A percentile compares a stretch with the other conserved stretches of the same genome.
These are phyloP conservation scores for Heliangelus exortis DNA, from an alignment of 2,797 vertebrate species.

Conservation along the genomic window DNA sequence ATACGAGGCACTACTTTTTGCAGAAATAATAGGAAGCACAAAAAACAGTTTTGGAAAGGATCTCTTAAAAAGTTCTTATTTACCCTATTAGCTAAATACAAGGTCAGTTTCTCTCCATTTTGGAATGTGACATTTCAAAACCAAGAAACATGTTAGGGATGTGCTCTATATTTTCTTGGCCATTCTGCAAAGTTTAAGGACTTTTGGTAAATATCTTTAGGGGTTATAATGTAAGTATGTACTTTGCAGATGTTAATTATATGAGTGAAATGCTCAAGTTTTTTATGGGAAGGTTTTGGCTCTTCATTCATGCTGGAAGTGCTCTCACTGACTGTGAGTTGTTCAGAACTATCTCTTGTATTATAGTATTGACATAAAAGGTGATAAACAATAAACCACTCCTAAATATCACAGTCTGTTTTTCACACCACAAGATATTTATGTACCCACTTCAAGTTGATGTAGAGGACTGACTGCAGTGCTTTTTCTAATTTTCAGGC, in stretches of 20 bases:
- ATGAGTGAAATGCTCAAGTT: neutral
- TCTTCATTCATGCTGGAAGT: neutral
- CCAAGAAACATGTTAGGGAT: neutral
- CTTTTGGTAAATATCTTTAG: neutral
- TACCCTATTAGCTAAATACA: neutral
- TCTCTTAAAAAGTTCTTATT: neutral
- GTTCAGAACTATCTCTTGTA: neutral
- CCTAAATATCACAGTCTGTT: neutral
- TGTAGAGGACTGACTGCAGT: neutral
- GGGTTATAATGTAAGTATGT: neutral
- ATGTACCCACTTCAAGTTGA: neutral
- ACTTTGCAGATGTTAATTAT: neutral
- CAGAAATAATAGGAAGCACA: neutral
- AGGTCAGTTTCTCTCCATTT: neutral
- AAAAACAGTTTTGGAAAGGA: neutral
- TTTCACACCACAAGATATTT: neutral
- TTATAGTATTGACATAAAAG: neutral
- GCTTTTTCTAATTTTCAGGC: neutral
- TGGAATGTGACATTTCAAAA: neutral
- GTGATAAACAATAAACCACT: neutral
- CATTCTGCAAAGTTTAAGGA: neutral
- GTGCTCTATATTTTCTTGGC: neutral
- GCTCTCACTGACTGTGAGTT: fast-evolving
- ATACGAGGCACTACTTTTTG: neutral
- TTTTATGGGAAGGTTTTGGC: neutral